A percentile compares a stretch with the other conserved stretches of the same genome.
These are phyloP conservation scores for Acleris holmiana DNA, from an alignment of 2,888 invertebrate species.

Conservation along the genomic window DNA sequence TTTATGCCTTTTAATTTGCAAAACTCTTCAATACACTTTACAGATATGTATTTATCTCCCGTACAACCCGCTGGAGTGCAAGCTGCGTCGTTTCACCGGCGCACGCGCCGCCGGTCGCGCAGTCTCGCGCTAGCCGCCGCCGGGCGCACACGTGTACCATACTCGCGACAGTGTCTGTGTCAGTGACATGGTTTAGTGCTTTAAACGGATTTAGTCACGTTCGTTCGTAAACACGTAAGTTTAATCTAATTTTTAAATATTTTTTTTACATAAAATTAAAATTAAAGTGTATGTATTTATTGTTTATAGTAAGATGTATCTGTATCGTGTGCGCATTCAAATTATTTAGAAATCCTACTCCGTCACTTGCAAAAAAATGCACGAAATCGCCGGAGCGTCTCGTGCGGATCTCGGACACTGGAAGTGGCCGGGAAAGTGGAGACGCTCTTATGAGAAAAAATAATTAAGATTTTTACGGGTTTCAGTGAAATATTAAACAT, in stretches of 20 bases:
- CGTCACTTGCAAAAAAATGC: constrained; percentile 77
- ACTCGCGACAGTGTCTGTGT: constrained; percentile 66
- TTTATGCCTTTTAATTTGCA: too few relatives aligned
- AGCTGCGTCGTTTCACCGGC: constrained; percentile 54
- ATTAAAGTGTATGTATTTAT: background rate
- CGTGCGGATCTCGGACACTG: constrained; percentile 50
- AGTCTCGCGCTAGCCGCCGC: constrained; percentile 47
- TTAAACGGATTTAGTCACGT: constrained; percentile 73
- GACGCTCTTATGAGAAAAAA: constrained; percentile 24
- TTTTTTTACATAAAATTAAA: background rate
- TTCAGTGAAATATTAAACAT: background rate
- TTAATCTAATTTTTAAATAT: background rate
- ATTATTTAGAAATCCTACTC: constrained; percentile 81
- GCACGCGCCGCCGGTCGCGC: constrained; percentile 51
- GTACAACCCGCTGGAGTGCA: constrained; percentile 13
- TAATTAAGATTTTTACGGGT: constrained; percentile 3
- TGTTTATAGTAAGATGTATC: constrained; percentile 43
- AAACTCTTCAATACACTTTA: background rate
- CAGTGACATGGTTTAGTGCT: constrained; percentile 81
- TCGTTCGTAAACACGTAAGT: constrained; percentile 67
- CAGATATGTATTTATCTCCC: background rate
- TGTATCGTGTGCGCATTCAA: constrained; percentile 79
- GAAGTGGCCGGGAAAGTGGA: constrained; percentile 51
- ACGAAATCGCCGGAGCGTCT: constrained; percentile 76
- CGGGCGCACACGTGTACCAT: constrained; percentile 46